Conservation (phyloP, 2,113 vertebrate genomes). For the Catharus minimus region DNA sequence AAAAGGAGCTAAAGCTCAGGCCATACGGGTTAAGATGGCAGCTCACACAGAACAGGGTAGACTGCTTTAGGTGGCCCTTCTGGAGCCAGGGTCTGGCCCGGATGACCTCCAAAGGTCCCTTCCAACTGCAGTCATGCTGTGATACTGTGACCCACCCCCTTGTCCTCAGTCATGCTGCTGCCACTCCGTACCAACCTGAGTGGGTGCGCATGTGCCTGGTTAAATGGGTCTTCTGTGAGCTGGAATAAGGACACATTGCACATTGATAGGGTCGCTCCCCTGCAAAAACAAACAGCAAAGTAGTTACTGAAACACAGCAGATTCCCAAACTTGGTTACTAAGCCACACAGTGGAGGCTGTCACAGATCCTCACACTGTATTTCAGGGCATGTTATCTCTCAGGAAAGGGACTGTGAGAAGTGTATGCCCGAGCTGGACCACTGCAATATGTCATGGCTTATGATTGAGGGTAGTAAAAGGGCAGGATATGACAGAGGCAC, state of each 20-base stretch:
- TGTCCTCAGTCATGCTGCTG: background rate
- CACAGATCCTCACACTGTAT: background rate
- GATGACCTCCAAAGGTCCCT: background rate
- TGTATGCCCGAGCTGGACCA: accelerated
- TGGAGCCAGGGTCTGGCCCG: background rate
- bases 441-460: accelerated
- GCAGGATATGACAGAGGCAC: background rate
- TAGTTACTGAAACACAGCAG: background rate
- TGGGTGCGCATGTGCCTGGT: conserved; percentile 97
- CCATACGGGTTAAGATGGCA: background rate
- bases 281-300: conserved; percentile 65
- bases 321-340: background rate
- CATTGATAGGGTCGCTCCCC: conserved; percentile 96
- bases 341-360: background rate
- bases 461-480: background rate
- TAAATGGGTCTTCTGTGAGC: conserved; percentile 98
- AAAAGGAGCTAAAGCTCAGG: background rate
- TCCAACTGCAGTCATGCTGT: background rate
- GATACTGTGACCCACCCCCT: background rate
- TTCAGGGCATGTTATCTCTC: background rate
- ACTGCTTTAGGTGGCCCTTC: background rate
- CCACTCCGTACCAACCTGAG: conserved; percentile 83
- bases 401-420: background rate
- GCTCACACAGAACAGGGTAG: background rate
- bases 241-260: conserved; percentile 93